phyloP scores from a whole-genome alignment of 2,888 invertebrate species.

The Drosophila anomelani region DNA sequence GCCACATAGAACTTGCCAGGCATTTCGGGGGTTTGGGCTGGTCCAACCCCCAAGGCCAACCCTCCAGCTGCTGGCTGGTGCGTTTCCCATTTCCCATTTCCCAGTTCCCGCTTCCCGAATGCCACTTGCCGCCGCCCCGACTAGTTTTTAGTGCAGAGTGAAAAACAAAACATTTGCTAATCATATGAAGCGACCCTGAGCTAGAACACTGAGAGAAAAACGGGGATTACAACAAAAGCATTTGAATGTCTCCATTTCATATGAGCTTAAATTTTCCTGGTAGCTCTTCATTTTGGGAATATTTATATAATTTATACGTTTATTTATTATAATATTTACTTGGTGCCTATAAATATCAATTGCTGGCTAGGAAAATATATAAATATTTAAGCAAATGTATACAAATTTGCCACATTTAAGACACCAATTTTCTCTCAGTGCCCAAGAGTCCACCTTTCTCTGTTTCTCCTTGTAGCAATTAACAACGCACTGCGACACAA shows the following conservation, averaged over 20 bases:
- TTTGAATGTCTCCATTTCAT: neutral
- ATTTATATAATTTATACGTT: too few relatives aligned
- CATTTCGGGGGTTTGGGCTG: constrained; percentile 42
- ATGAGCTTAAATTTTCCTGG: neutral
- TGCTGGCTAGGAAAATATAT: too few relatives aligned
- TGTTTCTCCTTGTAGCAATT: constrained; percentile 58
- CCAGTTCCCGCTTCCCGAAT: constrained; percentile 40
- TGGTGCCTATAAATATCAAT: too few relatives aligned
- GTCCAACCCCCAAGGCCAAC: neutral
- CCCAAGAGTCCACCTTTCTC: constrained; percentile 1
- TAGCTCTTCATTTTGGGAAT: neutral
- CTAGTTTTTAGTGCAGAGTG: constrained; percentile 73
- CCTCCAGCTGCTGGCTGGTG: constrained; percentile 30
- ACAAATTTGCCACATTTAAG: neutral
- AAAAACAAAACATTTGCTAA: constrained; percentile 81
- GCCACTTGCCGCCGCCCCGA: neutral
- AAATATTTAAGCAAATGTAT: too few relatives aligned
- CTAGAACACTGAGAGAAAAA: constrained; percentile 19
- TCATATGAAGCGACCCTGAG: constrained; percentile 59
- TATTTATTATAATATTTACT: too few relatives aligned
- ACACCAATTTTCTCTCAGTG: constrained; percentile 16
- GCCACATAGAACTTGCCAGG: constrained; percentile 31
- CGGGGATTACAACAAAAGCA: neutral
- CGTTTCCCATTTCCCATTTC: constrained; percentile 38
- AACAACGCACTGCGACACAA: constrained; percentile 69